Evolutionary conservation across 1,140 invertebrate species (phyloP).

Genomic region (Zaprionus nigranus): DNA sequence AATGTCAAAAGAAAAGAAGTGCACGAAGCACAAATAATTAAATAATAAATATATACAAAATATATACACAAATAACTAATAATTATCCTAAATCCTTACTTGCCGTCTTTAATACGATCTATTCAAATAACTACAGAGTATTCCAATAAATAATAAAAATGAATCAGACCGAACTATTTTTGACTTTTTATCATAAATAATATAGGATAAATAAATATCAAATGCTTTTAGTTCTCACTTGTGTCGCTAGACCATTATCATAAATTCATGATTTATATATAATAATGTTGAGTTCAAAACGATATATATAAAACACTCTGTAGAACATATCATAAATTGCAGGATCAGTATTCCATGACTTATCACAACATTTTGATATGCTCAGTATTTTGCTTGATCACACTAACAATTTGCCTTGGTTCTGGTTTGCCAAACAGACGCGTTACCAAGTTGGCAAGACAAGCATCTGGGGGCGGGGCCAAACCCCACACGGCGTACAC

Average conservation of each 20-base stretch:
- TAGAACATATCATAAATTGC: slow-evolving; percentile 50
- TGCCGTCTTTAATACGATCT: no score
- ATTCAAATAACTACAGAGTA: background rate
- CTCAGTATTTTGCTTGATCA: slow-evolving; percentile 39
- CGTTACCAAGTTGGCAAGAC: slow-evolving; percentile 3
- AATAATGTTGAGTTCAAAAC: background rate
- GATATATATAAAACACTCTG: slow-evolving; percentile 4
- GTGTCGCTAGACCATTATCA: slow-evolving; percentile 16
- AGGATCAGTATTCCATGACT: background rate
- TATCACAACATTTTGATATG: slow-evolving; percentile 25
- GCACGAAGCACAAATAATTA: no score
- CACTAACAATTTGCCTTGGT: slow-evolving; percentile 29
- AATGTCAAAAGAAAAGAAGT: no score
- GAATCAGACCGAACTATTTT: slow-evolving; percentile 18
- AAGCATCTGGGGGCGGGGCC: background rate
- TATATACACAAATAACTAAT: no score
- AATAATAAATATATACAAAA: no score
- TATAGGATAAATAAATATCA: slow-evolving; percentile 30
- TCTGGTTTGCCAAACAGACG: slow-evolving; percentile 40
- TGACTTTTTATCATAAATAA: slow-evolving; percentile 24
- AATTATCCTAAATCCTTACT: no score
- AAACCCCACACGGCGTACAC: slow-evolving; percentile 46
- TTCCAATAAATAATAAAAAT: background rate
- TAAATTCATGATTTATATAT: slow-evolving; percentile 20
- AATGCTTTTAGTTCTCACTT: slow-evolving; percentile 5